These are phyloP conservation scores for Stomatorhinus ivindoensis DNA, from an alignment of 2,113 vertebrate genomes.

Conservation along the genomic window DNA sequence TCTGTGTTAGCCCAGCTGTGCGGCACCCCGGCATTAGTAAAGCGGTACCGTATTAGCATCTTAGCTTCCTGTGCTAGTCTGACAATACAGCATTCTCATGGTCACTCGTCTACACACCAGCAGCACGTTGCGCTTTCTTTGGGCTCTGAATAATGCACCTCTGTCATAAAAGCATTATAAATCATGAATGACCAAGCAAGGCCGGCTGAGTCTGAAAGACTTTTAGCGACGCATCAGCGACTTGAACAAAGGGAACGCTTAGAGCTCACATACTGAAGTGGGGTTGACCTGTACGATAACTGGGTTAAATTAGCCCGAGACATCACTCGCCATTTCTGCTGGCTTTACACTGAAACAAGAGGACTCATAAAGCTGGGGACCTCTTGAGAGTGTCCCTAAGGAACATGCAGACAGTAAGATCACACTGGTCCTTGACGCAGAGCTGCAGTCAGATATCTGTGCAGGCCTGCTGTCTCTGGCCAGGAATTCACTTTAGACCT, in stretches of 20 bases:
- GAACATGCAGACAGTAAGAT: not conserved
- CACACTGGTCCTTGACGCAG: not conserved
- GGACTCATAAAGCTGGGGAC: not conserved
- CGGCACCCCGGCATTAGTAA: not conserved
- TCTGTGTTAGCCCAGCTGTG: not conserved
- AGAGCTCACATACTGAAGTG: not conserved
- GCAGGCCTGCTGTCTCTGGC: not conserved
- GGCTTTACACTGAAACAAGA: not conserved
- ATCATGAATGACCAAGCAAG: slow-evolving; percentile 26
- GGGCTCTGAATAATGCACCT: slow-evolving; percentile 31
- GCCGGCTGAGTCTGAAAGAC: slow-evolving; percentile 2
- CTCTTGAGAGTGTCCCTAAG: not conserved
- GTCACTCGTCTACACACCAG: slow-evolving; percentile 30
- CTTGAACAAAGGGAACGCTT: not conserved
- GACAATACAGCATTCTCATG: slow-evolving; percentile 35
- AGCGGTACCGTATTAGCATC: not conserved
- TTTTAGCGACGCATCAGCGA: not conserved
- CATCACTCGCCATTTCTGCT: not conserved
- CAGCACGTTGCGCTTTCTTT: not conserved
- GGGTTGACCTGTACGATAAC: slow-evolving; percentile 13
- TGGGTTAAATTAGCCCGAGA: not conserved
- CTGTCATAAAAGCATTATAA: slow-evolving; percentile 25
- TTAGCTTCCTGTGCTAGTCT: not conserved
- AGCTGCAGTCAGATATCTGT: not conserved
- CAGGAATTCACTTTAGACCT: not conserved